Conservation (phyloP, 2,113 vertebrate species). For the Psittacus erithacus region DNA sequence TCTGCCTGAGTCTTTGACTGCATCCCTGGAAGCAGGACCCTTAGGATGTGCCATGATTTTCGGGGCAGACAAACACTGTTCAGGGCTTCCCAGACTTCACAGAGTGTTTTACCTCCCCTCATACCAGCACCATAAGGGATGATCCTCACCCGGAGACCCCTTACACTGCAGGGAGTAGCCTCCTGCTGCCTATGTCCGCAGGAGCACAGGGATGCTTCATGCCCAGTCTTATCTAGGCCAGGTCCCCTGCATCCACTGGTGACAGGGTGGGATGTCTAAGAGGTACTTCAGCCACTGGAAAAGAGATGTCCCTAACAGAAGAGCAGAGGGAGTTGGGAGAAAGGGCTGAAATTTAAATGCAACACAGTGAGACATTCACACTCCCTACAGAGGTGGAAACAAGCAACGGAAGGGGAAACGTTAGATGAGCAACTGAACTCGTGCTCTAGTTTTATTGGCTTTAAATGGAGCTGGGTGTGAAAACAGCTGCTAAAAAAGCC, state of each 20-base stretch:
- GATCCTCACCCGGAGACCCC: accelerated
- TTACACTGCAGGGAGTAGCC: background rate
- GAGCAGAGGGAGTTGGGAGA: background rate
- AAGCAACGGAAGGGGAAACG: background rate
- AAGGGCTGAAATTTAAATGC: background rate
- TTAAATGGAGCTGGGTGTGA: slow-evolving; percentile 52
- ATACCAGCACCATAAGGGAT: background rate
- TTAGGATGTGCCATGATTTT: background rate
- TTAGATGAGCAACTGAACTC: slow-evolving; percentile 3
- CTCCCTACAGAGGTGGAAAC: background rate
- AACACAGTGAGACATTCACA: background rate
- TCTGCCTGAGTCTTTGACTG: accelerated
- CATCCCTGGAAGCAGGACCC: background rate
- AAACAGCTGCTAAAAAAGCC: slow-evolving; percentile 49
- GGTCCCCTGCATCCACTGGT: background rate
- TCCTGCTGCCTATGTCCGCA: background rate
- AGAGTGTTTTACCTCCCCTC: accelerated
- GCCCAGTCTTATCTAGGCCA: background rate
- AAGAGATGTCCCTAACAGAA: background rate
- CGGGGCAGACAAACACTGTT: background rate
- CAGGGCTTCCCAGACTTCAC: background rate
- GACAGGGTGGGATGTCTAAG: background rate
- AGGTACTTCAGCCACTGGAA: background rate
- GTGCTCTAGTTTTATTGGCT: slow-evolving; percentile 36
- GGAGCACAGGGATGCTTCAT: background rate